Base-by-base conservation (phyloP, 2,113 vertebrate species). In the Lonchura striata region DNA sequence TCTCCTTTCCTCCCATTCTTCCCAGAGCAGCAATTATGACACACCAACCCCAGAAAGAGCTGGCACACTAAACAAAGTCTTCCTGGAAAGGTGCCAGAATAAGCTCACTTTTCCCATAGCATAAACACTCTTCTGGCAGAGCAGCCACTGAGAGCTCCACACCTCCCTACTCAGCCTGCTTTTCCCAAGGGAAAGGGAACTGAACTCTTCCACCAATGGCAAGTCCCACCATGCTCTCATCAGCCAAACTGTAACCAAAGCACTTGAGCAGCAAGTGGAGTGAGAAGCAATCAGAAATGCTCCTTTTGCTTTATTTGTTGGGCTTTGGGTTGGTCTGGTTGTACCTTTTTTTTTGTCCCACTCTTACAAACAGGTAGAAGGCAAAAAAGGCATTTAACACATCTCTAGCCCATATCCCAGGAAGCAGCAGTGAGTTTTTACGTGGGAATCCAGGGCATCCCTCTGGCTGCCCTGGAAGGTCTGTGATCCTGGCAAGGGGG, bases 51-150 rank as follows among this genome's bases (percentile, higher is more conserved):
- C 89, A 74, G 52, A 47, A 78, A 79, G 56, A 54, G 82, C 6
- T 69, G 75, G 88, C 69, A 81, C 68, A 84, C 61, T 79, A 24
- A 90, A 71, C 65, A 81, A 72, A 7, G 84, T 61, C 60, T 78
- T 47, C 63, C 50, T 79, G 82, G 95, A 86, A 61, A 44, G 6
- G 0, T 13, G 61, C 72, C 94, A 97, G 39, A 12, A 65, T 3
- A 72, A 84, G 39, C 69, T 75, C 56, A 9, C 31, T 86, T 92
- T 71, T 88, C 87, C 72, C 35, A 9, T 19, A 69, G 77, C 80
- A 95, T 70, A 96, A 97, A 91, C 64, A 95, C 13, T 60, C 41
- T 69, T 31, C 53, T 7, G 47, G 72, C 11, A 74, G 71, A 88
- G 91, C 31, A 85, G 61, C 41, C 30, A 12, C 54, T 15, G 39